Evolutionary conservation across 1,140 invertebrate genomes (phyloP).

Genomic region (Aphaenogaster rudis): DNA sequence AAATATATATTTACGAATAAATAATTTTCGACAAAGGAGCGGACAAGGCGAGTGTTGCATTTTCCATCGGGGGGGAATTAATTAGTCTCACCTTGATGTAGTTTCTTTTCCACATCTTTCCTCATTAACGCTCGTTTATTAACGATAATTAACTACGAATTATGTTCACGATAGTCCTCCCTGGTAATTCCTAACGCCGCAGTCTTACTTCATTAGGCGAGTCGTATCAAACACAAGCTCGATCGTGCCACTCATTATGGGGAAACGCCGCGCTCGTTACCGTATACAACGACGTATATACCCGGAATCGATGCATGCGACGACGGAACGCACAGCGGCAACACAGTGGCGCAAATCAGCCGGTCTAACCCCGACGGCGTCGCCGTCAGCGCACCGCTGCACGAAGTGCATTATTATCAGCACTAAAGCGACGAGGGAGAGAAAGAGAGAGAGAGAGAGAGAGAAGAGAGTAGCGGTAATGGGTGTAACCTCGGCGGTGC

Average conservation of each 20-base stretch:
- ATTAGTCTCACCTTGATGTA: background rate
- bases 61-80: background rate
- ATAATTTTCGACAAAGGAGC: background rate
- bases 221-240: constrained; percentile 59
- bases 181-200: constrained; percentile 26
- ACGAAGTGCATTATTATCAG: constrained; percentile 71
- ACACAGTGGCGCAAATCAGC: constrained; percentile 66
- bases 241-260: constrained; percentile 59
- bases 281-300: constrained; percentile 29
- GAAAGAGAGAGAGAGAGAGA: constrained; percentile 43
- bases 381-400: constrained; percentile 47
- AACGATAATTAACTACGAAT: constrained; percentile 24
- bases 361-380: constrained; percentile 61
- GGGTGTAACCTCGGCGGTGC: constrained; percentile 60
- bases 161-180: background rate
- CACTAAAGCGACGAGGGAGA: constrained; percentile 2
- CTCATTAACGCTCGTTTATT: constrained; percentile 31
- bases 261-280: constrained; percentile 58
- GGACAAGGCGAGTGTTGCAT: background rate
- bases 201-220: constrained; percentile 60
- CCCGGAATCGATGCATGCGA: constrained; percentile 67
- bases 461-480: constrained; percentile 57
- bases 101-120: background rate
- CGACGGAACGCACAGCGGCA: constrained; percentile 49
- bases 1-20: constrained; percentile 26